Evolutionary conservation across 2,113 vertebrate species (phyloP), one percentile per base, ranked within the genome.

Genomic region (Laticauda laticaudata): DNA sequence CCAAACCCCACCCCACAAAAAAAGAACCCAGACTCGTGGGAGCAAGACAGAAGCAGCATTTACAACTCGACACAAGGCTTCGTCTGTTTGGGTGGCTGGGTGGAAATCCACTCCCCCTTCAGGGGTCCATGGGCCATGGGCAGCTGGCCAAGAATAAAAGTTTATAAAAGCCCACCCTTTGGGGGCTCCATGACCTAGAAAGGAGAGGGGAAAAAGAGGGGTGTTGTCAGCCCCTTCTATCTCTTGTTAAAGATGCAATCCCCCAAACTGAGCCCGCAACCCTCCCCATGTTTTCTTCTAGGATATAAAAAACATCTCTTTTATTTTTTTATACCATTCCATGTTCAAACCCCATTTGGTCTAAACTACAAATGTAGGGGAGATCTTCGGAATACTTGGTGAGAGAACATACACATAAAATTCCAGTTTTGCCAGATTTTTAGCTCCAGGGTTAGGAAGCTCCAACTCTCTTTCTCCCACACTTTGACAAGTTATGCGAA

Each of bases 71-170:
- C 18, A 96, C 94, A 94, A 95, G 86, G 89, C 87, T 10, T 43
- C 54, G 69, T 39, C 91, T 96, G 93, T 94, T 90, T 51, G 86
- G 29, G 92, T 34, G 92, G 85, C 24, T 51, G 91, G 92, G 10
- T 75, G 39, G 34, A 90, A 51, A 75, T 34, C 69, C 26, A 39
- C 87, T 34, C 91, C 91, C 91, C 91, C 3, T 21, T 20, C 3
- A 26, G 1, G n/a, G 75, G 85, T 21, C 51, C 1, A 23, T 87
- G 87, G 2, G 39, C 53, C 53, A 23, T 29, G 43, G 95, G 94
- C 90, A 93, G 64, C 45, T 51, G 6, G 88, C 94, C 95, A 96
- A 92, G 92, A 45, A 92, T 93, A 55, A 88, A 92, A 92, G 88
- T 86, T 29, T 94, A 93, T 93, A 91, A 90, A 88, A 92, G 18